phyloP scores from a whole-genome alignment of 2,113 vertebrate genomes.

The Nerophis ophidion region DNA sequence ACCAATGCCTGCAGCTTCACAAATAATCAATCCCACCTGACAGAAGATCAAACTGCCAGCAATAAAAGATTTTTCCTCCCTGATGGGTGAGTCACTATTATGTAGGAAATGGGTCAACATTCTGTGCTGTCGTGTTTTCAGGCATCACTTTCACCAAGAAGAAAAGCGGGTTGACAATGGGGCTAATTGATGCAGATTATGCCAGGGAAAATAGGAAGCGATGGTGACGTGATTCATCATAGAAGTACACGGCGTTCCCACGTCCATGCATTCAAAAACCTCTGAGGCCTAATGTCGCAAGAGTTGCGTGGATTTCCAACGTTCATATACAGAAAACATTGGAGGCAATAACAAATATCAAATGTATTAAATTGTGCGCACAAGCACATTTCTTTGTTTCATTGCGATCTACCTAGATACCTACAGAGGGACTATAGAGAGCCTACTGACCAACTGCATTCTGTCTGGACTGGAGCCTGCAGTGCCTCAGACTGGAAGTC shows the following conservation, averaged over 20 bases:
- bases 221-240: constrained; percentile 52
- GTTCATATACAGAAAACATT: no score
- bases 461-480: no score
- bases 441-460: no score
- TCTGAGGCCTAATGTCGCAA: no score
- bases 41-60: constrained; percentile 42
- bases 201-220: constrained; percentile 54
- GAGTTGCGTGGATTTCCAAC: no score
- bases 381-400: no score
- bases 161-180: constrained; percentile 54
- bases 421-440: no score
- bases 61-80: constrained; percentile 45
- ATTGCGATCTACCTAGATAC: no score
- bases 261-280: constrained; percentile 31
- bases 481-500: no score
- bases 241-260: constrained; percentile 43
- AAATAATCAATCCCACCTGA: constrained; percentile 60
- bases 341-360: no score
- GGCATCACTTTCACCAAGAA: constrained; percentile 44
- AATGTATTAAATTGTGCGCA: no score
- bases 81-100: constrained; percentile 48
- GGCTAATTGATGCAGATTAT: constrained; percentile 63
- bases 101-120: constrained; percentile 34
- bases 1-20: constrained; percentile 39
- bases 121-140: constrained; percentile 29